These are phyloP conservation scores for Porites divaricata DNA, from an alignment of 92 coral and sea anemone species.

Conservation along the genomic window DNA sequence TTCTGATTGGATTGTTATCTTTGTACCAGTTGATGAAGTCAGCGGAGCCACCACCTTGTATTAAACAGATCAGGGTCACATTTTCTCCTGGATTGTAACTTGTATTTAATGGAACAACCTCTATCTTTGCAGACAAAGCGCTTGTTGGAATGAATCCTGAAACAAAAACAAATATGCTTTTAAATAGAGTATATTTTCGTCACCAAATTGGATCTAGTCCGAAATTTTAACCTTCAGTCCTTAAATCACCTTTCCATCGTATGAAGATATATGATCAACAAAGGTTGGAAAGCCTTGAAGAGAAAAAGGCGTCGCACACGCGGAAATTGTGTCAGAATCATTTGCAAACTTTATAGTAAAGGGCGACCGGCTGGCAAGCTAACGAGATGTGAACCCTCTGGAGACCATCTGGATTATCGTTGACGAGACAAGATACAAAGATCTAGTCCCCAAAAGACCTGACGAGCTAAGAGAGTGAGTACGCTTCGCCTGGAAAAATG, in stretches of 20 bases:
- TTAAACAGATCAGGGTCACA: slow-evolving; percentile 26
- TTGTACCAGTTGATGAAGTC: slow-evolving; percentile 35
- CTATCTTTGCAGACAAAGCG: slow-evolving; percentile 17
- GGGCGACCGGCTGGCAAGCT: too few relatives aligned
- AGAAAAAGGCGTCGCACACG: too few relatives aligned
- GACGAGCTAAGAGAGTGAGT: too few relatives aligned
- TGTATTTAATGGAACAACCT: slow-evolving; percentile 4
- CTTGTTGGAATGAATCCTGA: neutral
- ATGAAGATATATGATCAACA: too few relatives aligned
- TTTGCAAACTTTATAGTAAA: too few relatives aligned
- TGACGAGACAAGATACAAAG: too few relatives aligned
- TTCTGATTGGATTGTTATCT: slow-evolving; percentile 1
- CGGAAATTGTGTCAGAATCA: too few relatives aligned
- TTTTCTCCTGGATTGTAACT: slow-evolving; percentile 30
- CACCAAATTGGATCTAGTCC: neutral
- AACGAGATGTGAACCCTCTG: too few relatives aligned
- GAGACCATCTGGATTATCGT: too few relatives aligned
- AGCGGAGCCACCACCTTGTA: slow-evolving; percentile 9
- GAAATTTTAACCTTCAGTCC: neutral
- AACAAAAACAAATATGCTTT: neutral
- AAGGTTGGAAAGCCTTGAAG: too few relatives aligned
- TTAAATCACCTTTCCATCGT: neutral
- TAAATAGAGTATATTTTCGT: neutral
- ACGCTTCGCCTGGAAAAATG: too few relatives aligned
- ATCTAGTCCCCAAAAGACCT: too few relatives aligned